Evolutionary conservation across 2,797 vertebrate species (phyloP).

Genomic region (Periophthalmus magnuspinnatus): DNA sequence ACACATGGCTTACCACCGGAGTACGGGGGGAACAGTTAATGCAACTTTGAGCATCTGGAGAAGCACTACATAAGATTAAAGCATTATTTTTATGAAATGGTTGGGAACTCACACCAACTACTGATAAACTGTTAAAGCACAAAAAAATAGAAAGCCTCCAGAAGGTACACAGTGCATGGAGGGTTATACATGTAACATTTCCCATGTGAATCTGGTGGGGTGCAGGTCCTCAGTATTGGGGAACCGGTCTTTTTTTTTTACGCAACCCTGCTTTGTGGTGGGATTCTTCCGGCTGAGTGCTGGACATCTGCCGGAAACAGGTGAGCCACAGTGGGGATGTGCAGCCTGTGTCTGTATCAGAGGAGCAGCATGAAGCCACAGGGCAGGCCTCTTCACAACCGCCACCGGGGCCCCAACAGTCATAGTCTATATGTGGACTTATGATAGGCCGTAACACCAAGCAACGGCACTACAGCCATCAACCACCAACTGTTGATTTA

Average conservation of each 20-base stretch:
- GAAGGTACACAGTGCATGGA: constrained; percentile 13
- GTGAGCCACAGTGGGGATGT: constrained; percentile 86
- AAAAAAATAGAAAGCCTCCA: constrained; percentile 1
- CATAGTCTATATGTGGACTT: constrained; percentile 16
- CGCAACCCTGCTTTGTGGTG: constrained; percentile 84
- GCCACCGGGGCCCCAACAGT: constrained; percentile 74
- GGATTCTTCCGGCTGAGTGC: constrained; percentile 78
- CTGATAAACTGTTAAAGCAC: neutral
- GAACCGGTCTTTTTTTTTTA: constrained; percentile 78
- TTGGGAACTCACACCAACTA: no score
- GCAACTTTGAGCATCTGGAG: no score
- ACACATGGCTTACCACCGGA: no score
- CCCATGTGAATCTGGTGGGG: constrained; percentile 39
- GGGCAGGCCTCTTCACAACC: constrained; percentile 67
- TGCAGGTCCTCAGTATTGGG: constrained; percentile 57
- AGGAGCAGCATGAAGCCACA: constrained; percentile 82
- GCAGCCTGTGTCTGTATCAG: constrained; percentile 77
- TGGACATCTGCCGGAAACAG: constrained; percentile 94
- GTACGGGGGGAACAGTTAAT: no score
- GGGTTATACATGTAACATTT: constrained; percentile 31
- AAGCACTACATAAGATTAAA: no score
- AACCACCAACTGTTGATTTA: constrained; percentile 6
- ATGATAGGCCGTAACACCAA: constrained; percentile 12
- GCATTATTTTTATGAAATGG: no score
- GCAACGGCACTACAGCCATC: neutral